Evolutionary conservation across 2,888 invertebrate species (phyloP), one percentile per base, ranked within the genome.

Genomic region (Sepiola atlantica): DNA sequence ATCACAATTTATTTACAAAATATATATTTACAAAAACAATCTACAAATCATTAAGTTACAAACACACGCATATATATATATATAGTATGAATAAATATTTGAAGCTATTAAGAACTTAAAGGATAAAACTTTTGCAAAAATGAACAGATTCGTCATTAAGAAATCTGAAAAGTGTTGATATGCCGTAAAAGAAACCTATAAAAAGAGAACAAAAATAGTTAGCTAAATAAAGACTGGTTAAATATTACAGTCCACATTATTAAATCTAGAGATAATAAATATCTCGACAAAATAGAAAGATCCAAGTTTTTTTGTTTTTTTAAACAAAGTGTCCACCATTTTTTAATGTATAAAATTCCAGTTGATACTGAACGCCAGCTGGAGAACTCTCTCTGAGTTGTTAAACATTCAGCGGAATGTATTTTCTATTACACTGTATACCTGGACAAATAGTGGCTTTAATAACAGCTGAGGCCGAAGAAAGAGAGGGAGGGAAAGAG

Each of bases 361-460:
- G 77, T n/a, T 28, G 28, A n/a, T 10, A 77, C 28, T 77, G 77
- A 77, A 77, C 10, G 77, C n/a, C 77, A 28, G 77, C n/a, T n/a
- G 28, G 77, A 4, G n/a, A 0, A n/a, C 10, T 77, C n/a, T 77
- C 77, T 77, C 28, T 77, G 10, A n/a, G 77, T 77, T 77, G 28
- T 10, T 77, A 77, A 77, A n/a, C 10, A 18, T 77, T 77, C 77
- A 77, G 77, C 16, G 28, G 77, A 77, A 77, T 12, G 77, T 77
- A 77, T 77, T n/a, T n/a, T 77, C 77, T 10, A 77, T 77, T 77
- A 77, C 77, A 77, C n/a, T n/a, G 77, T 28, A 77, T 77, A 77
- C 77, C 77, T 77, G 77, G 77, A 77, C 77, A 77, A 77, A 77
- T n/a, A 77, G 77, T 77, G 77, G 77, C n/a, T n/a, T n/a, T 77